Percentiles rank a stretch among this genome's conserved stretches.
Evolutionary conservation across 2,797 vertebrate genomes (phyloP).

Genomic region (Esox masquinongy): DNA sequence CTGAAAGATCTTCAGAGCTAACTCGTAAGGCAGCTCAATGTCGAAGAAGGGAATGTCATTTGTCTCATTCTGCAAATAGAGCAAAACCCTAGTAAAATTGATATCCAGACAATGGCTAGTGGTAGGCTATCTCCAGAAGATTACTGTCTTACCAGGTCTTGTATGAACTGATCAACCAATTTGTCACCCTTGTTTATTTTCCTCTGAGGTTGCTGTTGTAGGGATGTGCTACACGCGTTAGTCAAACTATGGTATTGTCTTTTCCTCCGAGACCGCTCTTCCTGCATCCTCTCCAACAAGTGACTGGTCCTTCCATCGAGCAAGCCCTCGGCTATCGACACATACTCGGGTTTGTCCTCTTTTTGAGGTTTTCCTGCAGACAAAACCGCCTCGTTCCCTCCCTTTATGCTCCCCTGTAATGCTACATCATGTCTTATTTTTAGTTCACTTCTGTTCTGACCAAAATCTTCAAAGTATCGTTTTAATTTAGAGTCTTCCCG

Average conservation of each 20-base stretch:
- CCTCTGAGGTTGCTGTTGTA: conserved; percentile 44
- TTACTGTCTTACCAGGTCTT: conserved; percentile 70
- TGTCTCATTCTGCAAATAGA: conserved; percentile 85
- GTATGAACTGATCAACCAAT: conserved; percentile 77
- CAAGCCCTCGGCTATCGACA: conserved; percentile 72
- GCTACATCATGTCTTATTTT: conserved; percentile 1
- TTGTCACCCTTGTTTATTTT: conserved; percentile 56
- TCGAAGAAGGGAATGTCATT: conserved; percentile 97
- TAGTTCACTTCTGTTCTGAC: conserved; percentile 10
- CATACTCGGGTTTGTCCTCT: conserved; percentile 68
- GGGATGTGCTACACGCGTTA: conserved; percentile 27
- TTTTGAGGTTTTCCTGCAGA: conserved; percentile 12
- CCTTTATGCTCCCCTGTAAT: not conserved
- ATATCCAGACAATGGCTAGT: not conserved
- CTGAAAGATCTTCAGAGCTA: conserved; percentile 92
- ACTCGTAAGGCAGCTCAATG: conserved; percentile 89
- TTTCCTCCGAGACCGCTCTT: conserved; percentile 71
- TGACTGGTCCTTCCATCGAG: conserved; percentile 76
- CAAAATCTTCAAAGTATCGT: conserved; percentile 50
- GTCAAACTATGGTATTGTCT: conserved; percentile 48
- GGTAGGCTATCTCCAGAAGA: not conserved
- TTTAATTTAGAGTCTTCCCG: conserved; percentile 33
- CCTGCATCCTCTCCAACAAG: conserved; percentile 65
- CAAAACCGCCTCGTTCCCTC: not conserved
- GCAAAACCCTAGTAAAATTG: not conserved